Percentiles rank a stretch among this genome's conserved stretches.
phyloP scores from a whole-genome alignment of 1,140 invertebrate genomes.

The Apis florea region DNA sequence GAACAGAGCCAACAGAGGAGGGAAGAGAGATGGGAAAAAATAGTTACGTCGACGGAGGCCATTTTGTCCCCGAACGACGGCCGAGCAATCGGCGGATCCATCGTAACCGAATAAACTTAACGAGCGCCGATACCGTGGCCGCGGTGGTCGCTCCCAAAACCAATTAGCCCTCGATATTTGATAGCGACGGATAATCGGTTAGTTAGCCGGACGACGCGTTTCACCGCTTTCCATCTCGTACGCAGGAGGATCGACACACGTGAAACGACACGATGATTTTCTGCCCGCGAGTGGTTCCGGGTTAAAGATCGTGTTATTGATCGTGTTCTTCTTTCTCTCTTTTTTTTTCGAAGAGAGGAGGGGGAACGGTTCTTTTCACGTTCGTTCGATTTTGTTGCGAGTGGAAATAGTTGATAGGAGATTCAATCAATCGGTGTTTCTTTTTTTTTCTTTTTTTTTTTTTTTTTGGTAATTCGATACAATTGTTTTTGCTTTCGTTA shows the following conservation, averaged over 20 bases:
- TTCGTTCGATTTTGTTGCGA: neutral
- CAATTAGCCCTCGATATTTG: conserved; percentile 46
- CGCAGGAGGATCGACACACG: neutral
- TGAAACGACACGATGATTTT: neutral
- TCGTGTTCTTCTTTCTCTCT: neutral
- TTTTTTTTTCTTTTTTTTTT: neutral
- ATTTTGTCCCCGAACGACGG: conserved; percentile 26
- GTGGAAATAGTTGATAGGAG: neutral
- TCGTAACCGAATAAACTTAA: conserved; percentile 52
- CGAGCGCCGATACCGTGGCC: conserved; percentile 36
- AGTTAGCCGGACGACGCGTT: conserved; percentile 31
- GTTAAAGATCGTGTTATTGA: neutral
- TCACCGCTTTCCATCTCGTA: neutral
- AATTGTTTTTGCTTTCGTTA: no score
- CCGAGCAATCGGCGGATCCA: conserved; percentile 34
- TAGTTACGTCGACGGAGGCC: conserved; percentile 16
- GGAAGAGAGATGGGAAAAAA: neutral
- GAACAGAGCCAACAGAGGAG: rapidly evolving
- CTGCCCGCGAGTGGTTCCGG: neutral
- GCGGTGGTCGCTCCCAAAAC: conserved; percentile 34
- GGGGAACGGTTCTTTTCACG: no score
- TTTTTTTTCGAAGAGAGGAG: no score
- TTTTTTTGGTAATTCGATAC: neutral
- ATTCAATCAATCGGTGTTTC: neutral
- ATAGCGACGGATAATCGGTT: conserved; percentile 46